phyloP scores from a whole-genome alignment of 2,888 invertebrate genomes.

The Nezara viridula region DNA sequence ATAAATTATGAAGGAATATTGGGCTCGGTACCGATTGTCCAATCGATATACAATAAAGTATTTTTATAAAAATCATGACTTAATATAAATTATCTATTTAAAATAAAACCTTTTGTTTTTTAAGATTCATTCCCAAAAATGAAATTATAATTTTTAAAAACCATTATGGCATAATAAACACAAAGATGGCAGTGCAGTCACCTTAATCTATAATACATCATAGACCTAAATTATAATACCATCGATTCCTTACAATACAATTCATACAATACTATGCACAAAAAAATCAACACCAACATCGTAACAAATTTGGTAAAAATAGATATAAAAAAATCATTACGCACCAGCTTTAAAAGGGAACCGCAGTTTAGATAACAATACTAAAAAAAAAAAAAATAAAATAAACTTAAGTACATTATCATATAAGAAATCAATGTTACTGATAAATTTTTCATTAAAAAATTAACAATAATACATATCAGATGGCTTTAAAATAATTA shows the following conservation, averaged over 20 bases:
- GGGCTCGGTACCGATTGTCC: background rate
- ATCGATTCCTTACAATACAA: background rate
- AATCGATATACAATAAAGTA: background rate
- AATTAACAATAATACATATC: too few relatives aligned
- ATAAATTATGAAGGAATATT: background rate
- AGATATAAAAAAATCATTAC: background rate
- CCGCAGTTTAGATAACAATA: background rate
- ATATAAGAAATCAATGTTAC: background rate
- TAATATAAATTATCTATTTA: background rate
- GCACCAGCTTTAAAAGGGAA: background rate
- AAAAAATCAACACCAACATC: background rate
- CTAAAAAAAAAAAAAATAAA: background rate
- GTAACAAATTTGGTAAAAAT: background rate
- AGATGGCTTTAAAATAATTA: too few relatives aligned
- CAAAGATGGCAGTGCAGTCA: conserved; percentile 36
- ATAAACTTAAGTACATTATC: background rate
- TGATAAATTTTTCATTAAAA: too few relatives aligned
- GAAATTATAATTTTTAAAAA: background rate
- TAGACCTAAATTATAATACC: conserved; percentile 23
- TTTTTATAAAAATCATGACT: background rate
- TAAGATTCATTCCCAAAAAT: background rate
- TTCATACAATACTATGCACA: background rate
- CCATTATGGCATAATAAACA: background rate
- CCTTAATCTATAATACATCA: conserved; percentile 36
- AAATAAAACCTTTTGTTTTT: background rate